These are phyloP conservation scores for Endomychus coccineus DNA, from an alignment of 2,888 invertebrate genomes.

Conservation along the genomic window DNA sequence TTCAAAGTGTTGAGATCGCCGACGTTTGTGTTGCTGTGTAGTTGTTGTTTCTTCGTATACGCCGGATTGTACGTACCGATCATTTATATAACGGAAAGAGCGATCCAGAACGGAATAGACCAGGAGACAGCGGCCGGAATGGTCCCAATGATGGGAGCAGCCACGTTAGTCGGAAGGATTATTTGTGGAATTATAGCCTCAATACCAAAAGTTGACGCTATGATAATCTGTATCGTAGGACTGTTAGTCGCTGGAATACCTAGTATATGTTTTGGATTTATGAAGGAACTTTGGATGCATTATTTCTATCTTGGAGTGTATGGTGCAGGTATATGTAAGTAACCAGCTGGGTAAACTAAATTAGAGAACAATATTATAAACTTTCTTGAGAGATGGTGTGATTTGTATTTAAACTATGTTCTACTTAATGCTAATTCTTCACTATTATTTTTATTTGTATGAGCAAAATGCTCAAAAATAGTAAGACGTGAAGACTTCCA, in stretches of 20 bases:
- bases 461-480: too few species aligned
- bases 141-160: conserved; percentile 62
- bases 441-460: too few species aligned
- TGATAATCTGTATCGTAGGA: conserved; percentile 58
- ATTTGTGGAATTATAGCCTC: conserved; percentile 55
- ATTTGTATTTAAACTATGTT: too few species aligned
- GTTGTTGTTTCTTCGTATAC: conserved; percentile 58
- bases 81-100: conserved; percentile 54
- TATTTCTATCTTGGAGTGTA: conserved; percentile 55
- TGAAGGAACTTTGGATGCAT: conserved; percentile 42
- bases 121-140: conserved; percentile 46
- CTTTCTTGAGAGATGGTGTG: too few species aligned
- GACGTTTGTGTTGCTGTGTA: conserved; percentile 37
- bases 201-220: conserved; percentile 53
- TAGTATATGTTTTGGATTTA: conserved; percentile 50
- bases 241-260: conserved; percentile 56
- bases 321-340: conserved; percentile 56
- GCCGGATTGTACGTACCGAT: conserved; percentile 76
- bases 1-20: conserved; percentile 27
- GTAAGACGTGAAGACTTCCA: too few species aligned
- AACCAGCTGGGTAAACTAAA: too few species aligned
- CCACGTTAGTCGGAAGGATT: conserved; percentile 62
- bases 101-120: conserved; percentile 43
- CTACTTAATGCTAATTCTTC: too few species aligned
- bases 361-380: too few species aligned